These are phyloP conservation scores for Bovichtus diacanthus DNA, from an alignment of 2,797 vertebrate genomes.

Conservation along the genomic window DNA sequence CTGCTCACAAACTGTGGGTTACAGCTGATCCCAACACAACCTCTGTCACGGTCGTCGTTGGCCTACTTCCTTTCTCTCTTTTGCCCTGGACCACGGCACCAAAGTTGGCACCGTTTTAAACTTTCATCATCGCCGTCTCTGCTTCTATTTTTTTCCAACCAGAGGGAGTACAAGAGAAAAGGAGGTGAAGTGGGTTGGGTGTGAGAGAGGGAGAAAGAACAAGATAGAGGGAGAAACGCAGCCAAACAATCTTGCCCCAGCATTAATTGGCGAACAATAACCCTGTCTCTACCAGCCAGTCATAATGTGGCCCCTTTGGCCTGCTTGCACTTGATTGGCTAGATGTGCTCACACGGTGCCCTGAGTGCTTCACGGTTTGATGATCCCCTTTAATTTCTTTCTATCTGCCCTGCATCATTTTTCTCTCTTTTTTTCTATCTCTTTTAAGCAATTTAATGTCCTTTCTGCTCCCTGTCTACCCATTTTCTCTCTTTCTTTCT, in stretches of 20 bases:
- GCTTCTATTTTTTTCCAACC: constrained; percentile 24
- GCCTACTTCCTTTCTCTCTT: constrained; percentile 28
- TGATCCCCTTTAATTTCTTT: constrained; percentile 71
- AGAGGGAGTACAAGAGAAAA: constrained; percentile 15
- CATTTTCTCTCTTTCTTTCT: constrained; percentile 55
- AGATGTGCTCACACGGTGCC: constrained; percentile 61
- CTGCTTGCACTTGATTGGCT: constrained; percentile 68
- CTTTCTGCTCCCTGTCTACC: constrained; percentile 49
- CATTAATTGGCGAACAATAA: constrained; percentile 76
- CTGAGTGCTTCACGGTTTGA: constrained; percentile 69
- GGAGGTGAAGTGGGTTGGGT: constrained; percentile 13
- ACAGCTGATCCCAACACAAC: constrained; percentile 23
- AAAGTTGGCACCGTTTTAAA: constrained; percentile 20
- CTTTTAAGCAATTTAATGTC: constrained; percentile 64
- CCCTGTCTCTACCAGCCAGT: constrained; percentile 70
- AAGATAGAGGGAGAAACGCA: constrained; percentile 35
- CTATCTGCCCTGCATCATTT: constrained; percentile 59
- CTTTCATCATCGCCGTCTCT: constrained; percentile 35
- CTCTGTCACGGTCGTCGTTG: constrained; percentile 29
- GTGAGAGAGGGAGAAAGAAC: constrained; percentile 21
- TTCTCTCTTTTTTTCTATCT: constrained; percentile 48
- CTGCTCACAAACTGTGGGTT: constrained; percentile 26
- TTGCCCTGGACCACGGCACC: constrained; percentile 10
- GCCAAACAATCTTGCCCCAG: constrained; percentile 54
- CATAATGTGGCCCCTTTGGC: constrained; percentile 69